Evolutionary conservation across 2,797 vertebrate genomes (phyloP).

Genomic region (Mormyrops attenuatus): DNA sequence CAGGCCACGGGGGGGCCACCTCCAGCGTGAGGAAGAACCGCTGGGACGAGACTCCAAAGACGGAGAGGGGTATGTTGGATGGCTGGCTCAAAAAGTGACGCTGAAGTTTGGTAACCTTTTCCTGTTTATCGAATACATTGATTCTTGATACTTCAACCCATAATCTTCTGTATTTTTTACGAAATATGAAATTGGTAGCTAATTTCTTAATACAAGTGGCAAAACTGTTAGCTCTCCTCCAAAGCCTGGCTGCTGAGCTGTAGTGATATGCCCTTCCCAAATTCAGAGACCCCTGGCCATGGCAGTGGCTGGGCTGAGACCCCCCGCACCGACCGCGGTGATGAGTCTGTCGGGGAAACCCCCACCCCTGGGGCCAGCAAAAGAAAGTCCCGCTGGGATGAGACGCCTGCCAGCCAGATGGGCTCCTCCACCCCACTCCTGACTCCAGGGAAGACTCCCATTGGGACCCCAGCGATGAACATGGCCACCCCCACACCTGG

Average conservation of each 20-base stretch:
- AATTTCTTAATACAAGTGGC: background rate
- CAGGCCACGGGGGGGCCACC: constrained; percentile 87
- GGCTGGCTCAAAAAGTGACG: background rate
- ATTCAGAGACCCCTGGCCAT: constrained; percentile 87
- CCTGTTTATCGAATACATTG: background rate
- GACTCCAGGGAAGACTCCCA: constrained; percentile 94
- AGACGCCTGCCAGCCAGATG: constrained; percentile 97
- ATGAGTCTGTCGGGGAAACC: constrained; percentile 94
- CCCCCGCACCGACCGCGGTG: constrained; percentile 89
- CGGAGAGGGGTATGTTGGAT: constrained; percentile 71
- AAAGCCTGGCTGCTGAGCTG: background rate
- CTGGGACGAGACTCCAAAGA: constrained; percentile 98
- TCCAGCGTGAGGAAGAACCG: constrained; percentile 95
- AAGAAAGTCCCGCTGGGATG: constrained; percentile 96
- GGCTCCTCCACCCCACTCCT: constrained; percentile 94
- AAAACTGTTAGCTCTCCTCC: background rate
- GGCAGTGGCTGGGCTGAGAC: constrained; percentile 97
- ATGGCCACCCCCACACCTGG: constrained; percentile 98
- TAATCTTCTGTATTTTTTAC: background rate
- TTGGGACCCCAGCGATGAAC: constrained; percentile 97
- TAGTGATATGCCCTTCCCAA: background rate
- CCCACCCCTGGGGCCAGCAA: constrained; percentile 96
- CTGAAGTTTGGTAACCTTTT: background rate
- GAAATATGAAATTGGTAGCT: background rate
- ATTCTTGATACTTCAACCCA: background rate